Evolutionary conservation across 2,797 vertebrate species (phyloP).

Genomic region (Liparis tanakae): DNA sequence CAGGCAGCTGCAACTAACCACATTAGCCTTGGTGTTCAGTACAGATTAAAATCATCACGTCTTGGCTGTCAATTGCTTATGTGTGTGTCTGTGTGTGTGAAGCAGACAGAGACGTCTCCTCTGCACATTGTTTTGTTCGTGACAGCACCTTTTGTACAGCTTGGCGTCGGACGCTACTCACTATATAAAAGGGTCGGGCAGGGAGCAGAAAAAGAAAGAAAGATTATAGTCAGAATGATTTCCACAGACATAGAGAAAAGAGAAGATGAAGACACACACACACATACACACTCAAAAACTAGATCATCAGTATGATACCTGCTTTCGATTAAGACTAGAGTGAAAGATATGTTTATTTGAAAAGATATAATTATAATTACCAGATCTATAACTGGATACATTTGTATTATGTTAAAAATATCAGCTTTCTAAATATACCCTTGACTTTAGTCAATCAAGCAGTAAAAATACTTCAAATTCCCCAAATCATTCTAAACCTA

Average conservation of each 20-base stretch:
- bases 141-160: conserved; percentile 69
- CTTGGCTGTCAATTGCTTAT: conserved; percentile 1
- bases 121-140: conserved; percentile 48
- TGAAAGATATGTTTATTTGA: conserved; percentile 38
- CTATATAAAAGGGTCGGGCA: conserved; percentile 58
- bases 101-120: conserved; percentile 73
- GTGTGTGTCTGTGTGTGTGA: conserved; percentile 23
- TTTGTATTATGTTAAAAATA: conserved; percentile 12
- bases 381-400: not conserved
- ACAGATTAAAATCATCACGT: conserved; percentile 49
- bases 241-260: conserved; percentile 58
- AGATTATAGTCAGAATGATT: conserved; percentile 75
- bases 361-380: conserved; percentile 10
- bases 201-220: conserved; percentile 41
- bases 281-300: conserved; percentile 32
- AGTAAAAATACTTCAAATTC: not conserved
- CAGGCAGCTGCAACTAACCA: conserved; percentile 53
- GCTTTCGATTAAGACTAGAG: conserved; percentile 11
- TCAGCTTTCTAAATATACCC: not conserved
- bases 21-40: conserved; percentile 45
- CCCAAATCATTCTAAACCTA: not conserved
- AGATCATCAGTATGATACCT: conserved; percentile 38
- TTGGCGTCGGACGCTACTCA: conserved; percentile 72
- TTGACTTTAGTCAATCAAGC: not conserved
- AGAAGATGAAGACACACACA: conserved; percentile 54